These are phyloP conservation scores for Channa striata DNA, from an alignment of 2,797 vertebrate genomes.

Conservation along the genomic window DNA sequence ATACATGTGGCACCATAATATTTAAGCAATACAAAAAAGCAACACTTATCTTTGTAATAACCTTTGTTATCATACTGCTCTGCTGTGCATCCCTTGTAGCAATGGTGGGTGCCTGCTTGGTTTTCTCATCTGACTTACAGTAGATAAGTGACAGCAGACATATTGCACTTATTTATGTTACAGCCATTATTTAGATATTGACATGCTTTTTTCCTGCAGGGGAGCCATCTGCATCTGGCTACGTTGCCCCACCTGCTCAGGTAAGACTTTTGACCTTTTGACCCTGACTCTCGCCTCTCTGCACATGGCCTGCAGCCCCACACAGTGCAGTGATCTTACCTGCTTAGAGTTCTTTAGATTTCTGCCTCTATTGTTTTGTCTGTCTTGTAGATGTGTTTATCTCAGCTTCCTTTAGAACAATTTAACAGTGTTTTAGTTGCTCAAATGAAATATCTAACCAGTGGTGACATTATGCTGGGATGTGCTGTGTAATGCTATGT, in stretches of 20 bases:
- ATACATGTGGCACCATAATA: too few species aligned
- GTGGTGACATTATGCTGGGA: background rate
- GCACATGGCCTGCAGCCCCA: background rate
- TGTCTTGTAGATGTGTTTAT: constrained; percentile 10
- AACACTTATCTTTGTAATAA: too few species aligned
- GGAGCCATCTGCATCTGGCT: constrained; percentile 1
- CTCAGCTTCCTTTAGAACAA: constrained; percentile 2
- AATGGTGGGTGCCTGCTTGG: too few species aligned
- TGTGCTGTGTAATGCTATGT: too few species aligned
- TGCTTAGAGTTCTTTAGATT: background rate
- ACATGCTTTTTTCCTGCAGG: constrained; percentile 31
- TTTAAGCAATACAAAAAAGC: too few species aligned
- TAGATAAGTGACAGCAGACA: background rate
- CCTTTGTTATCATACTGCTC: too few species aligned
- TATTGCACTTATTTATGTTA: constrained; percentile 8
- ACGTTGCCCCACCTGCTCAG: constrained; percentile 43
- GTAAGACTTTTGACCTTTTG: constrained; percentile 57
- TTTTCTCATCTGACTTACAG: too few species aligned
- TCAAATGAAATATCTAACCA: background rate
- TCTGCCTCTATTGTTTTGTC: constrained; percentile 5
- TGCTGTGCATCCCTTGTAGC: too few species aligned
- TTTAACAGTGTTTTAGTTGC: background rate
- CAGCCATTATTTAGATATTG: background rate
- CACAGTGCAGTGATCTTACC: background rate
- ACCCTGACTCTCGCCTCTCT: constrained; percentile 11